phyloP scores from a whole-genome alignment of 2,888 invertebrate species.

The Linyphia triangularis region DNA sequence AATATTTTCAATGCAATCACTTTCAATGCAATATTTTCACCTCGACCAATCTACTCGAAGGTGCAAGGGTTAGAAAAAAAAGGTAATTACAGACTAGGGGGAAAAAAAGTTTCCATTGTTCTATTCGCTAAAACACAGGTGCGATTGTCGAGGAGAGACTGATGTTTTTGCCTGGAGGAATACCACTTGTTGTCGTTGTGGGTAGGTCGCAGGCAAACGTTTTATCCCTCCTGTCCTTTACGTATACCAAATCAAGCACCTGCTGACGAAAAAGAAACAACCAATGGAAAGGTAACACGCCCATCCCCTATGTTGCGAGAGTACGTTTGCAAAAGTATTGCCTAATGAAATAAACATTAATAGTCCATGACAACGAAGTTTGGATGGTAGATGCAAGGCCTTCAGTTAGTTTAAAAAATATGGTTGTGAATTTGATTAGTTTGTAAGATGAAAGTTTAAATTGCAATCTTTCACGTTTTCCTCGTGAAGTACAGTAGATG shows the following conservation, averaged over 20 bases:
- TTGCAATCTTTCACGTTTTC: too few relatives aligned
- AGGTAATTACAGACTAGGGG: not conserved
- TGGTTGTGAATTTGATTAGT: too few relatives aligned
- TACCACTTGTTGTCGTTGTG: conserved; percentile 29
- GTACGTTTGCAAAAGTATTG: not conserved
- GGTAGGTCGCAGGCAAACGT: not conserved
- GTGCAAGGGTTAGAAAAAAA: not conserved
- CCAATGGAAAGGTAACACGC: conserved; percentile 16
- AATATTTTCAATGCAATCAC: not conserved
- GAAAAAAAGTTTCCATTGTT: conserved; percentile 23
- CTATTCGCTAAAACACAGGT: conserved; percentile 47
- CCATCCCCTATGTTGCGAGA: not conserved
- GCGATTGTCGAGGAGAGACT: conserved; percentile 35
- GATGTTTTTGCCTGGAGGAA: not conserved
- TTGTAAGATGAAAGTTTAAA: too few relatives aligned
- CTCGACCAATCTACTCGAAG: not conserved
- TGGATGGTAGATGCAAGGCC: too few relatives aligned
- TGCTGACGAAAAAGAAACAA: conserved; percentile 41
- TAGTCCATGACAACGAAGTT: too few relatives aligned
- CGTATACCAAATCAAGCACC: conserved; percentile 61
- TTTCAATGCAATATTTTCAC: conserved; percentile 14
- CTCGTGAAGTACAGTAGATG: too few relatives aligned
- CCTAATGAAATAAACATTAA: not conserved
- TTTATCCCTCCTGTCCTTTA: not conserved
- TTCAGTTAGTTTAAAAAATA: too few relatives aligned